Conservation (phyloP, 2,888 invertebrate species). For the Mesochorus sp. region DNA sequence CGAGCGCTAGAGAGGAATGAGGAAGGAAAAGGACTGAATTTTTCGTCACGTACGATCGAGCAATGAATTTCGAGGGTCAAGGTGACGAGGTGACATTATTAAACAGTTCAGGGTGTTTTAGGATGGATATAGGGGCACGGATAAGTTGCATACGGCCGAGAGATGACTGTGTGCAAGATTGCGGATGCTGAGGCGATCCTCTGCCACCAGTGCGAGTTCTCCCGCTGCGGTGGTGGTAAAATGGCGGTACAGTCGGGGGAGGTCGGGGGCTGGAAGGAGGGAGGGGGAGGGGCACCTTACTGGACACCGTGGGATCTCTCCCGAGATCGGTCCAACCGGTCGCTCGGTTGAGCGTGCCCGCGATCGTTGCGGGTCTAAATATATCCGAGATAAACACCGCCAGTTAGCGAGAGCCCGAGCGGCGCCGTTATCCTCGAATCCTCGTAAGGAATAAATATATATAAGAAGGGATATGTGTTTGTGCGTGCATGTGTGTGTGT, state of each 20-base stretch:
- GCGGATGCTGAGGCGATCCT: too few species aligned
- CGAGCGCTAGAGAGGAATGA: too few species aligned
- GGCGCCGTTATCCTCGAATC: conserved; percentile 65
- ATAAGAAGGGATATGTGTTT: background rate
- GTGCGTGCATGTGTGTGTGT: background rate
- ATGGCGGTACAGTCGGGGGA: conserved; percentile 50
- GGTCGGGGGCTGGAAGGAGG: background rate
- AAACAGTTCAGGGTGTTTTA: too few species aligned
- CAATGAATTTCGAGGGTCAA: too few species aligned
- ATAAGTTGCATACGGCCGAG: too few species aligned
- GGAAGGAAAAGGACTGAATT: too few species aligned
- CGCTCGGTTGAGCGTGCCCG: conserved; percentile 56
- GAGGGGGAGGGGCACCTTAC: conserved; percentile 58
- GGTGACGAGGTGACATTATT: too few species aligned
- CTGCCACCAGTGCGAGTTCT: too few species aligned
- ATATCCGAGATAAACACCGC: conserved; percentile 69
- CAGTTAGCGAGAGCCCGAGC: conserved; percentile 66
- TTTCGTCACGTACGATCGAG: too few species aligned
- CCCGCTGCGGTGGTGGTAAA: conserved; percentile 14
- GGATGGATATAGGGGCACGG: too few species aligned
- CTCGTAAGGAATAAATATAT: conserved; percentile 55
- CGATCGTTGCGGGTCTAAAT: conserved; percentile 66
- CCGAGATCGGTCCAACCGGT: conserved; percentile 64
- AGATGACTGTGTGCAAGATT: too few species aligned
- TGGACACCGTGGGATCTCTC: conserved; percentile 68